Base-by-base conservation (phyloP, 2,797 vertebrate species). In the Malacoctenus gilli region DNA sequence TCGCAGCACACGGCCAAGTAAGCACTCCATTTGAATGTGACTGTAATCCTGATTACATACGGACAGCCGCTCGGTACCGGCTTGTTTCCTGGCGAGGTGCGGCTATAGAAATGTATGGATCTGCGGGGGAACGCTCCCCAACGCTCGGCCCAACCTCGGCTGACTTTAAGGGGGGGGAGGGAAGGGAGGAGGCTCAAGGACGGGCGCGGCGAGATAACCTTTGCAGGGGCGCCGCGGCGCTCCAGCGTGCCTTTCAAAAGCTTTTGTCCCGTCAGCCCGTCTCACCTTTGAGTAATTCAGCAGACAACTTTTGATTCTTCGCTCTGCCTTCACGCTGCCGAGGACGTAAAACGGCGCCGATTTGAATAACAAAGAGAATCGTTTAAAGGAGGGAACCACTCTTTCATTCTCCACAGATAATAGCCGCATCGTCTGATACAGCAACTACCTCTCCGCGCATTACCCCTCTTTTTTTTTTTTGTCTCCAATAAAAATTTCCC, bases 321-420 rank as follows among this genome's bases (percentile, higher is more conserved):
- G 68, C 79, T 62, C 72, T 55, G 59, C 42, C 64, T 83, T 82
- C 69, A 57, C 16, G 71, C 60, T 55, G 82, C 82, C 60, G 72
- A 81, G 75, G 62, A 54, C 63, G 77, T 72, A 84, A 79, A 87
- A 87, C 71, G 61, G 61, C 19, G 35, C 5, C 8, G 8, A 89
- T 89, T 80, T 89, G 71, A 89, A 89, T 89, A 75, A 88, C 75
- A 89, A 87, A 88, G 70, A 60, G 68, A 80, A 64, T 65, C 14
- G 34, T 85, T 89, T 81, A 83, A 77, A 57, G 63, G 72, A 47
- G 62, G n/a, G 75, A 80, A 73, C 66, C 61, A 39, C 64, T 52
- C 61, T 47, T 66, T 85, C 62, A 64, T 86, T 82, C 76, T 64
- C 61, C 44, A 54, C 0, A 42, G 57, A 79, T 85, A 84, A 85